Conservation (phyloP, 2,888 invertebrate genomes). For the Eucera pruinosa region DNA sequence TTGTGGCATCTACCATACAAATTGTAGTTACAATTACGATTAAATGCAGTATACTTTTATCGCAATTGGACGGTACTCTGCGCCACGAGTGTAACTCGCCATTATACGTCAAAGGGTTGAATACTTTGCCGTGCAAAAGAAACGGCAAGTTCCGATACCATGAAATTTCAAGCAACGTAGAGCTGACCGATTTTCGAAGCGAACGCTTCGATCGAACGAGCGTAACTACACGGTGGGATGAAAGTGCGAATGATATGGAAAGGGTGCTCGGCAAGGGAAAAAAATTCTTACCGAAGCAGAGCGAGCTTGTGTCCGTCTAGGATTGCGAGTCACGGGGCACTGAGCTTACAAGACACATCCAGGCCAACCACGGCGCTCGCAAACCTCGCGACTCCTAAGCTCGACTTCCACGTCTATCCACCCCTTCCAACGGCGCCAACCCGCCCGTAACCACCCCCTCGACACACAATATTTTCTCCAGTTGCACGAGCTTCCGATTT, state of each 20-base stretch:
- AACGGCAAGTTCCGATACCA: no score
- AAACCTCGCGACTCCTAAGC: slow-evolving; percentile 72
- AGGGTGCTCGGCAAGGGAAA: slow-evolving; percentile 3
- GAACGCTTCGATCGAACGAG: no score
- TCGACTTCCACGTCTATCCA: slow-evolving; percentile 59
- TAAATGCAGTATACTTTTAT: no score
- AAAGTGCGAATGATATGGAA: background rate
- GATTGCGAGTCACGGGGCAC: slow-evolving; percentile 81
- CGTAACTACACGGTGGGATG: no score
- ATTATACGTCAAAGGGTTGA: no score
- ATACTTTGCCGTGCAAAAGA: no score
- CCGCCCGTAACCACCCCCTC: slow-evolving; percentile 24
- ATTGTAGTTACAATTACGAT: no score
- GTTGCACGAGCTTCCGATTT: slow-evolving; percentile 7
- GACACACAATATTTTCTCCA: slow-evolving; percentile 64
- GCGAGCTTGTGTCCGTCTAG: slow-evolving; percentile 72
- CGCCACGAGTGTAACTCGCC: no score
- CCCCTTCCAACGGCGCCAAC: slow-evolving; percentile 52
- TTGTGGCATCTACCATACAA: no score
- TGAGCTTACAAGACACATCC: slow-evolving; percentile 80
- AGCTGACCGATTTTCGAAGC: no score
- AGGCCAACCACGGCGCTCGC: slow-evolving; percentile 76
- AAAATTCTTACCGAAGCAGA: slow-evolving; percentile 59
- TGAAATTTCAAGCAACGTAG: no score
- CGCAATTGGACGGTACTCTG: no score